Conservation (phyloP, 2,113 vertebrate genomes). For the Sigmodon hispidus region DNA sequence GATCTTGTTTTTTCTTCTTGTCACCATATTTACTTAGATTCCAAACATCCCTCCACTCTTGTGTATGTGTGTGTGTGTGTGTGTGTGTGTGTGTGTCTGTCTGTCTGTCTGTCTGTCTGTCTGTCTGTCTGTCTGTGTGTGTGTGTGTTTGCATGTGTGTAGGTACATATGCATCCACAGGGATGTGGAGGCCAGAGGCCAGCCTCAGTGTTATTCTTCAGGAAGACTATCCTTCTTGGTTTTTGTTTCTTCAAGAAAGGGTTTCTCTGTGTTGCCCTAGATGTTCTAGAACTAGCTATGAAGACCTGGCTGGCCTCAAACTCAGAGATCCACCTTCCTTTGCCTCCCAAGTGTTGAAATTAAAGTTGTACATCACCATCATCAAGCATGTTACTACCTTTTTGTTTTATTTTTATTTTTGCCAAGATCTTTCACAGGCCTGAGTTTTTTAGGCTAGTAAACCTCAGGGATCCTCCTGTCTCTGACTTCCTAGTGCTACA, state of each 20-base stretch:
- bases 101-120: too few species aligned
- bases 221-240: background rate
- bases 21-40: background rate
- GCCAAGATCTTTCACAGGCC: background rate
- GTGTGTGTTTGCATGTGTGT: background rate
- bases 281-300: background rate
- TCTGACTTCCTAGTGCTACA: background rate
- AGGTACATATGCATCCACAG: background rate
- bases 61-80: background rate
- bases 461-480: background rate
- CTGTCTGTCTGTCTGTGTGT: too few species aligned
- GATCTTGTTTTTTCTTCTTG: background rate
- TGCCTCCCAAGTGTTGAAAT: background rate
- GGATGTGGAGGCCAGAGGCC: background rate
- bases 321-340: background rate
- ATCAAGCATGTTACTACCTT: rapidly evolving
- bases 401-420: background rate
- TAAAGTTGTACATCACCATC: background rate
- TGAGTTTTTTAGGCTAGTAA: background rate
- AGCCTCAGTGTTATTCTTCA: background rate
- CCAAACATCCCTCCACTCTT: background rate
- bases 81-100: background rate
- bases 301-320: background rate
- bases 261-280: background rate
- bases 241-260: background rate